These are phyloP conservation scores for Myotis davidii DNA, from an alignment of 2,113 vertebrate species.

Conservation along the genomic window DNA sequence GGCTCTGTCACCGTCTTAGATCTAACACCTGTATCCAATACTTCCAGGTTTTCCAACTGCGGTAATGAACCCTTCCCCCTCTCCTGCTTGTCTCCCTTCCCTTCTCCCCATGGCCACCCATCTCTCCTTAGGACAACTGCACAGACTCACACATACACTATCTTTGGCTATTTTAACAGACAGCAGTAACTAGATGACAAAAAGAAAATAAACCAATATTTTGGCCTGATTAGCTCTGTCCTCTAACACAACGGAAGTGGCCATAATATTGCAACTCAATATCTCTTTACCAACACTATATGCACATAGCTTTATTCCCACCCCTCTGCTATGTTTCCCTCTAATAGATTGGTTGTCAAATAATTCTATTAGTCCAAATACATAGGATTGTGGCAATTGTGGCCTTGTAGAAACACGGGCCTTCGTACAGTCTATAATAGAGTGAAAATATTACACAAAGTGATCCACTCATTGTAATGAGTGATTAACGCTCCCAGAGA, in stretches of 20 bases:
- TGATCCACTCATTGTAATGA: conserved; percentile 53
- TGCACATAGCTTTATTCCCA: background rate
- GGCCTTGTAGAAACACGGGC: background rate
- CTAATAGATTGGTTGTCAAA: background rate
- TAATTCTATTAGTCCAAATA: background rate
- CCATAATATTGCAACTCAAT: background rate
- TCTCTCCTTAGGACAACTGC: background rate
- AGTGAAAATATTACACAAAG: conserved; percentile 3
- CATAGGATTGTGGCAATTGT: background rate
- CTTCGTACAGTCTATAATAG: background rate
- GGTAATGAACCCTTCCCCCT: background rate
- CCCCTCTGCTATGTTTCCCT: background rate
- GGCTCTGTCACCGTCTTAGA: background rate
- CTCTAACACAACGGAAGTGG: background rate
- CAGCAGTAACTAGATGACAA: background rate
- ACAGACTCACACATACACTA: background rate
- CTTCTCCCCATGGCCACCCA: background rate
- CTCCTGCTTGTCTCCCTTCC: background rate
- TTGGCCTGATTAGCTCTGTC: background rate
- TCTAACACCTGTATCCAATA: background rate
- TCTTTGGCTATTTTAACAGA: background rate
- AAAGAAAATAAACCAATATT: background rate
- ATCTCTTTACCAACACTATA: background rate
- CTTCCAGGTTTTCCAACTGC: background rate
- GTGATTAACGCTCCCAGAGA: conserved; percentile 33